Conservation (phyloP, 92 coral and sea anemone genomes). For the Epizoanthus stellaris region DNA sequence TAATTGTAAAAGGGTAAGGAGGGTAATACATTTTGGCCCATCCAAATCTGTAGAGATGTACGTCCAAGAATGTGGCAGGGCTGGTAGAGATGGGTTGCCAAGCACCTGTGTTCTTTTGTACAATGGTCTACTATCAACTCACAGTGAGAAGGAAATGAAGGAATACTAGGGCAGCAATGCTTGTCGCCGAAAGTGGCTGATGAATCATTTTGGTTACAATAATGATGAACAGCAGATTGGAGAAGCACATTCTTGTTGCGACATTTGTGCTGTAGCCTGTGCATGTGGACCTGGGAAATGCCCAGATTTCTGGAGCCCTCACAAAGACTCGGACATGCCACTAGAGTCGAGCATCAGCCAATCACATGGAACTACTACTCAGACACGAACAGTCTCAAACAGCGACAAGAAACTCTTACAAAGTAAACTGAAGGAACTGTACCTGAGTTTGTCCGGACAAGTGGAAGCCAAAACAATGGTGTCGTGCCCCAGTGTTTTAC, state of each 20-base stretch:
- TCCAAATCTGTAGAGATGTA: conserved; percentile 49
- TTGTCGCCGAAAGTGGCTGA: conserved; percentile 53
- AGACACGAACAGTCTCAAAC: conserved; percentile 15
- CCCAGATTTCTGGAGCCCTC: conserved; percentile 46
- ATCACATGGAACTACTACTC: not conserved
- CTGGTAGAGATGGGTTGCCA: conserved; percentile 53
- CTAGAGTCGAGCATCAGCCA: not conserved
- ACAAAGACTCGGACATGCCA: conserved; percentile 6
- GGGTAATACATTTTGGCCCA: conserved; percentile 58
- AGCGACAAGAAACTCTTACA: conserved; percentile 22
- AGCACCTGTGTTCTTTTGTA: conserved; percentile 30
- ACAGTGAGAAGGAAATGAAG: conserved; percentile 45
- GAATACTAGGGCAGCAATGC: conserved; percentile 24
- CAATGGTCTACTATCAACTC: conserved; percentile 13
- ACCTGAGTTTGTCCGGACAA: conserved; percentile 8
- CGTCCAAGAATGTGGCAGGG: conserved; percentile 58
- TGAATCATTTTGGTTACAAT: conserved; percentile 35
- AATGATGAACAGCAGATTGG: not conserved
- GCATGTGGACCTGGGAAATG: conserved; percentile 51
- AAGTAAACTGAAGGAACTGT: conserved; percentile 20
- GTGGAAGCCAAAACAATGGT: conserved; percentile 51
- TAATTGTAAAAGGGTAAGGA: conserved; percentile 38
- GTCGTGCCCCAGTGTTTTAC: conserved; percentile 65
- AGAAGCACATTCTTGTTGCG: conserved; percentile 41
- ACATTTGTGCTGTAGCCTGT: conserved; percentile 55